Evolutionary conservation across 2,888 invertebrate genomes (phyloP), one percentile per base, ranked within the genome.

Genomic region (Hydrotaea cyrtoneurina): DNA sequence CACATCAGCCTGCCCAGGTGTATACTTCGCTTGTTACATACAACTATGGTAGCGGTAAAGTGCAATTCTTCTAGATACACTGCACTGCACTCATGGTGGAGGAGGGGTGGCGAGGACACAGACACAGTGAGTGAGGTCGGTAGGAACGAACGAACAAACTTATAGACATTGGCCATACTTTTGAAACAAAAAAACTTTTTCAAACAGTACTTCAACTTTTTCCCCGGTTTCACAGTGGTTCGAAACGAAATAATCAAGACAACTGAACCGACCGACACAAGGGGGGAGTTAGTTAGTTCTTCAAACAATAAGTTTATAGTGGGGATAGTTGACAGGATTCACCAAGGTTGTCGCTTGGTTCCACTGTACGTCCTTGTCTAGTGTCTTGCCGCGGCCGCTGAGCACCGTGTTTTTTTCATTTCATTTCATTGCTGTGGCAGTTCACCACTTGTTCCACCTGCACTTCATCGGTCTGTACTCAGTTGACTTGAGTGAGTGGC

Each of bases 21-120:
- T 82, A 66, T 79, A 85, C 66, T 82, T 85, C 79, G 72, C 50
- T 71, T 75, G 72, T 36, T 59, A 59, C 59, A 26, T 59, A 31
- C 31, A 31, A n/a, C n/a, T 31, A 15, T 59, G 23, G 59, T 19
- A 59, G 23, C 57, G 66, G 79, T 79, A 73, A 81, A 84, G 85
- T 85, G 74, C 43, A 13, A 62, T 13, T n/a, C 15, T 2, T 50
- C n/a, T n/a, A 50, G 13, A 50, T 15, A n/a, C 50, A 50, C 50
- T 50, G 7, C n/a, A n/a, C 43, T 43, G 10, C 62, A 36, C 74
- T 74, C 53, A 39, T 39, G 39, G n/a, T 53, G 66, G 64, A 77
- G 19, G 59, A 31, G 13, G 13, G 39, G n/a, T 53, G 66, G 64
- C 72, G 19, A 74, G 55, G 13, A 8, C n/a, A 26, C 15, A 59